phyloP scores from a whole-genome alignment of 2,797 vertebrate genomes.

The Poeciliopsis turneri region DNA sequence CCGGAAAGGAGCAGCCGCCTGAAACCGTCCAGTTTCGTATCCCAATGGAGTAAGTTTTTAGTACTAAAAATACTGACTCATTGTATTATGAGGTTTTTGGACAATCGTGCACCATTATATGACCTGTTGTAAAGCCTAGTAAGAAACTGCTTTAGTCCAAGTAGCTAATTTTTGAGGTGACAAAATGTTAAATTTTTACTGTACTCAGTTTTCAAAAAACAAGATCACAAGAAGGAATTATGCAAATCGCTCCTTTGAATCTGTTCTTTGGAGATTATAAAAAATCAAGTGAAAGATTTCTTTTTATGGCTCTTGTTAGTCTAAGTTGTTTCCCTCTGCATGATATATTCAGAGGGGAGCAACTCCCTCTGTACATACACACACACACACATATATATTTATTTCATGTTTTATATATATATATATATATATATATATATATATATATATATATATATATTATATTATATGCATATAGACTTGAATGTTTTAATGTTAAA shows the following conservation, averaged over 20 bases:
- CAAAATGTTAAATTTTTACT: background rate
- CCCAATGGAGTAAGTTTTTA: slow-evolving; percentile 91
- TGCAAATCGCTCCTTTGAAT: background rate
- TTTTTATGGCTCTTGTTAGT: background rate
- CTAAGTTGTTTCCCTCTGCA: too few relatives aligned
- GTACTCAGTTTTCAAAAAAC: background rate
- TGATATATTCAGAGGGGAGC: background rate
- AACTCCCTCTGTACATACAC: too few relatives aligned
- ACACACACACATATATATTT: too few relatives aligned
- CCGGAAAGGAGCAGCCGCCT: slow-evolving; percentile 87
- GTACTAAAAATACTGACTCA: background rate
- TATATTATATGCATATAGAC: background rate
- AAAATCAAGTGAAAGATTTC: background rate
- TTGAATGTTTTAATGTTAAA: background rate
- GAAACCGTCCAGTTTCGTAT: slow-evolving; percentile 94
- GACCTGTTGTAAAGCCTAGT: background rate
- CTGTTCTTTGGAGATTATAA: background rate
- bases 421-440: too few relatives aligned
- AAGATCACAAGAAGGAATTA: background rate
- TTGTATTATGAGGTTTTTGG: background rate
- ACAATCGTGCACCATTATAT: background rate
- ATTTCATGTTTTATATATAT: too few relatives aligned
- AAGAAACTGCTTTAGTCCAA: background rate
- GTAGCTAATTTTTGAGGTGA: background rate
- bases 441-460: background rate